Conservation (phyloP, 2,797 vertebrate genomes). For the Mycteria americana region DNA sequence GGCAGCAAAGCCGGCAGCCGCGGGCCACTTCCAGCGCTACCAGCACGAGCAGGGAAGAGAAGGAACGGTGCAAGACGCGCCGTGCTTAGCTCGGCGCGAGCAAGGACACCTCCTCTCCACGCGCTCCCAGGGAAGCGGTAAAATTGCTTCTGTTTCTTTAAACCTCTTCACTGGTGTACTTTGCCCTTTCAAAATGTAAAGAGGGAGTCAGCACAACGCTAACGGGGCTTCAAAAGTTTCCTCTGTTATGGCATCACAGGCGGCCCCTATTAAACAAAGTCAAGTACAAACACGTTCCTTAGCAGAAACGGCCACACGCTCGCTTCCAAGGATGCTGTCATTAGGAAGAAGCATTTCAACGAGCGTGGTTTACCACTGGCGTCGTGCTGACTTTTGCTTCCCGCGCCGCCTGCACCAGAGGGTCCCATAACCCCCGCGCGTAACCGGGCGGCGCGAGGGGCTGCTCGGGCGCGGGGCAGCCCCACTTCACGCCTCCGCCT, state of each 20-base stretch:
- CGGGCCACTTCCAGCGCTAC: background rate
- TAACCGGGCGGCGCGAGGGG: too few relatives aligned
- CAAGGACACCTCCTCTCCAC: background rate
- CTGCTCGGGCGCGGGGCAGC: background rate
- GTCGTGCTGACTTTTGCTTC: background rate
- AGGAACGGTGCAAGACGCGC: background rate
- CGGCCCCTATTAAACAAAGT: constrained; percentile 36
- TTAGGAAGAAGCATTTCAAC: background rate
- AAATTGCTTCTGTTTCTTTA: constrained; percentile 54
- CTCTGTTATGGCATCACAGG: constrained; percentile 19
- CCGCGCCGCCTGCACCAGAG: too few relatives aligned
- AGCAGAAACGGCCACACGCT: background rate
- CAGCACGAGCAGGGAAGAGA: background rate
- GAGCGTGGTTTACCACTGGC: background rate
- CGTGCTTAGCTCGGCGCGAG: background rate
- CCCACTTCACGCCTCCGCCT: background rate
- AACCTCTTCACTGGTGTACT: constrained; percentile 1
- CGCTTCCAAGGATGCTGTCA: constrained; percentile 9
- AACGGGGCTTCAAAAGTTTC: constrained; percentile 32
- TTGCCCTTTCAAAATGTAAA: constrained; percentile 45
- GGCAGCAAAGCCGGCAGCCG: background rate
- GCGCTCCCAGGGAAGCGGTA: background rate
- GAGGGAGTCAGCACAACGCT: constrained; percentile 28
- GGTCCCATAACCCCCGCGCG: too few relatives aligned
- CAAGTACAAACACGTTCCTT: background rate